Evolutionary conservation across 2,113 vertebrate genomes (phyloP).

Genomic region (Eira barbara): DNA sequence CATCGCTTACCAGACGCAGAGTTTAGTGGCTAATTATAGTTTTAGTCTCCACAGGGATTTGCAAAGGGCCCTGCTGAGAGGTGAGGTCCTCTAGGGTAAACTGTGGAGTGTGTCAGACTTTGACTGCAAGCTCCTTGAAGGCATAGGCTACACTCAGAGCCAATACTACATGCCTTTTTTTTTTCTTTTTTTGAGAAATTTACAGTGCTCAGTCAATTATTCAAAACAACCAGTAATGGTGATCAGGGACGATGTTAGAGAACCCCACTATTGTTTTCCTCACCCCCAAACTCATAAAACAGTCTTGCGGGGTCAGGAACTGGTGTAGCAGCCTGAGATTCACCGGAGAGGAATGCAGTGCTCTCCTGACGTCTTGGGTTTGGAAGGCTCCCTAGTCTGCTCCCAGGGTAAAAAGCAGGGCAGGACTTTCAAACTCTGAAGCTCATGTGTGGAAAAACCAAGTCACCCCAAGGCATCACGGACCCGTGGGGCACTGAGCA

Average conservation of each 20-base stretch:
- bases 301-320: not conserved
- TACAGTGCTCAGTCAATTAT: not conserved
- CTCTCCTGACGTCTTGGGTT: not conserved
- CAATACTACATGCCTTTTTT: fast-evolving
- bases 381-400: not conserved
- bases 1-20: not conserved
- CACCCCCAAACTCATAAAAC: fast-evolving
- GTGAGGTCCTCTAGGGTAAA: not conserved
- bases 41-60: fast-evolving
- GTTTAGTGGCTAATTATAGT: too few relatives aligned
- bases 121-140: fast-evolving
- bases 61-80: too few relatives aligned
- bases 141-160: not conserved
- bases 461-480: fast-evolving
- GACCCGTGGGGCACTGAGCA: fast-evolving
- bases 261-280: fast-evolving
- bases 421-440: not conserved
- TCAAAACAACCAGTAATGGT: not conserved
- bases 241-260: not conserved
- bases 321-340: fast-evolving
- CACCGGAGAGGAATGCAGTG: not conserved
- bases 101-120: fast-evolving
- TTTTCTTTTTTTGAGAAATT: too few relatives aligned
- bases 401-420: not conserved
- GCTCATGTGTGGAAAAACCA: fast-evolving